These are phyloP conservation scores for Drosophila repleta DNA, from an alignment of 1,140 invertebrate genomes.

Conservation along the genomic window DNA sequence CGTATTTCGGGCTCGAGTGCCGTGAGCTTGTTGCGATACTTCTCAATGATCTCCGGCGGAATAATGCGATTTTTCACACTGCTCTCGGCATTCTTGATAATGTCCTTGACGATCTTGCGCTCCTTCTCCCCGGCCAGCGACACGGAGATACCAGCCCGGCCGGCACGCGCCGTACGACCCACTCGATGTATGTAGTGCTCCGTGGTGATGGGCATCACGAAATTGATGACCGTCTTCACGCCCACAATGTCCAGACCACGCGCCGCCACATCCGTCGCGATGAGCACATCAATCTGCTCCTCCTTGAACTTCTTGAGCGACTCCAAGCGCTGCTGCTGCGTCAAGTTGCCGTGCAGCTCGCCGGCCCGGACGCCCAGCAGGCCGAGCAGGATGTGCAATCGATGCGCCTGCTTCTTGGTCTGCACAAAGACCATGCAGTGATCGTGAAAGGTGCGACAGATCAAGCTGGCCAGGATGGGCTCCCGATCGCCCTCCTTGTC, in stretches of 20 bases:
- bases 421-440: constrained; percentile 97
- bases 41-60: constrained; percentile 94
- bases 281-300: constrained; percentile 94
- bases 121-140: constrained; percentile 97
- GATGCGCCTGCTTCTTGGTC: constrained; percentile 97
- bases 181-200: constrained; percentile 98
- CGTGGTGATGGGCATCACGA: constrained; percentile 95
- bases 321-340: constrained; percentile 95
- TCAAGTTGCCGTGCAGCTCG: constrained; percentile 97
- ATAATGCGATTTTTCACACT: constrained; percentile 95
- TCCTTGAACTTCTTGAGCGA: constrained; percentile 95
- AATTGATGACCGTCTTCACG: constrained; percentile 98
- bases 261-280: constrained; percentile 98
- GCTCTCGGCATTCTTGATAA: constrained; percentile 93
- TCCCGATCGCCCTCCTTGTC: constrained; percentile 94
- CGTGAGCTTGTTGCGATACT: constrained; percentile 91
- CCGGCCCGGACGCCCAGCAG: constrained; percentile 93
- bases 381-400: constrained; percentile 95
- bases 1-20: constrained; percentile 90
- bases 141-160: constrained; percentile 94
- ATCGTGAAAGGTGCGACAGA: constrained; percentile 96
- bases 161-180: constrained; percentile 97
- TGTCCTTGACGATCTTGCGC: constrained; percentile 94
- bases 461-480: constrained; percentile 94
- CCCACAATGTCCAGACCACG: constrained; percentile 98